Conservation (phyloP, 2,113 vertebrate species). For the Athene noctua region DNA sequence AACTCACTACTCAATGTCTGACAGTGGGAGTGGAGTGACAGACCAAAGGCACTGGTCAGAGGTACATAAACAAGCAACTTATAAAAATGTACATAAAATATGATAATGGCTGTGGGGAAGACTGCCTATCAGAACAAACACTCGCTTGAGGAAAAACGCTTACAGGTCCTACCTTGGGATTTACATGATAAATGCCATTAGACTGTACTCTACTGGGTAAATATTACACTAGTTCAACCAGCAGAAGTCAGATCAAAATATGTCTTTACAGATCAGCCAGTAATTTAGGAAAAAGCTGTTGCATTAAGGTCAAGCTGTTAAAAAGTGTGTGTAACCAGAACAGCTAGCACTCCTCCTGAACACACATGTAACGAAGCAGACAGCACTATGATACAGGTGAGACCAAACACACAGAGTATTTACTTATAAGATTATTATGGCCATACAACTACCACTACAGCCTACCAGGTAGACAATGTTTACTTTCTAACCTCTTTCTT, state of each 20-base stretch:
- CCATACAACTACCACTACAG: neutral
- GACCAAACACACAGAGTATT: neutral
- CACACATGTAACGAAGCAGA: neutral
- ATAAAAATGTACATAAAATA: neutral
- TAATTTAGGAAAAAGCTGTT: neutral
- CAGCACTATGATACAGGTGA: neutral
- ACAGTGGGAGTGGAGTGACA: neutral
- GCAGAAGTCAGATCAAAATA: neutral
- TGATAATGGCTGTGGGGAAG: neutral
- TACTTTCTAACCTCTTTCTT: neutral
- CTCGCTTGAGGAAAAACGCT: neutral
- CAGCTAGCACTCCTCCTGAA: neutral
- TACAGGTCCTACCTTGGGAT: neutral
- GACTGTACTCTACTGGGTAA: neutral
- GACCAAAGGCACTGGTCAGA: neutral
- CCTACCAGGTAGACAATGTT: neutral
- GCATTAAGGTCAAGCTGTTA: neutral
- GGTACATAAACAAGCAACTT: neutral
- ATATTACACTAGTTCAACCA: neutral
- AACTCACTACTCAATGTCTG: neutral
- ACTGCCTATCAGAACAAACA: neutral
- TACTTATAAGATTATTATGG: neutral
- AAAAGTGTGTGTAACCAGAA: neutral
- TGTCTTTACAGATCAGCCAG: neutral
- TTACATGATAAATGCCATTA: neutral